Conservation (phyloP, 2,113 vertebrate genomes). For the Nothoprocta perdicaria region DNA sequence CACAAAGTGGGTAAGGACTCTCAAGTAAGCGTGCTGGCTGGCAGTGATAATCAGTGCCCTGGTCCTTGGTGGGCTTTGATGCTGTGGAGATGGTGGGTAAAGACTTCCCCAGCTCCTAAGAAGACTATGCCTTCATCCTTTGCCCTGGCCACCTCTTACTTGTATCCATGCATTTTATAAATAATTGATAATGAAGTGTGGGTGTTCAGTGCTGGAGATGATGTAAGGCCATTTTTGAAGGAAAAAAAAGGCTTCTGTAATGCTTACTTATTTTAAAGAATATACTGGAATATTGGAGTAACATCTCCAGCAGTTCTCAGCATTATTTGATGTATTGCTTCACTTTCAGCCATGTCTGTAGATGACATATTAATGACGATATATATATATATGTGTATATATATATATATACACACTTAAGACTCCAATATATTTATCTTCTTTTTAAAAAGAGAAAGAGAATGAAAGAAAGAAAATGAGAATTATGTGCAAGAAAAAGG, state of each 20-base stretch:
- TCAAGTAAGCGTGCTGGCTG: neutral
- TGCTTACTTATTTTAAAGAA: neutral
- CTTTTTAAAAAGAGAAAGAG: too few relatives aligned
- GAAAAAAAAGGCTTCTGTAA: neutral
- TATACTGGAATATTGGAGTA: neutral
- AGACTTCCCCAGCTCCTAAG: neutral
- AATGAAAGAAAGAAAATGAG: neutral
- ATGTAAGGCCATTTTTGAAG: neutral
- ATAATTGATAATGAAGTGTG: too few relatives aligned
- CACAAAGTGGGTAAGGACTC: neutral
- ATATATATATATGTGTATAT: too few relatives aligned
- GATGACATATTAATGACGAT: neutral
- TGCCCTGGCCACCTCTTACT: neutral
- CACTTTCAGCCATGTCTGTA: neutral
- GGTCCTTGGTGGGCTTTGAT: neutral
- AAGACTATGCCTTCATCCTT: neutral
- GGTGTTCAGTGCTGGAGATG: neutral
- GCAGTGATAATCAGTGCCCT: neutral
- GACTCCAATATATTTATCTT: neutral
- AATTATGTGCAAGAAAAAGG: neutral
- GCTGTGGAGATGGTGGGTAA: neutral
- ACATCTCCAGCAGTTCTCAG: neutral
- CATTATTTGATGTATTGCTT: fast-evolving
- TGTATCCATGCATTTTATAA: neutral
- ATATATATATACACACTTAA: too few relatives aligned